Percentiles rank a stretch among this genome's conserved stretches.
These are phyloP conservation scores for Parambassis ranga DNA, from an alignment of 2,797 vertebrate species.

Conservation along the genomic window DNA sequence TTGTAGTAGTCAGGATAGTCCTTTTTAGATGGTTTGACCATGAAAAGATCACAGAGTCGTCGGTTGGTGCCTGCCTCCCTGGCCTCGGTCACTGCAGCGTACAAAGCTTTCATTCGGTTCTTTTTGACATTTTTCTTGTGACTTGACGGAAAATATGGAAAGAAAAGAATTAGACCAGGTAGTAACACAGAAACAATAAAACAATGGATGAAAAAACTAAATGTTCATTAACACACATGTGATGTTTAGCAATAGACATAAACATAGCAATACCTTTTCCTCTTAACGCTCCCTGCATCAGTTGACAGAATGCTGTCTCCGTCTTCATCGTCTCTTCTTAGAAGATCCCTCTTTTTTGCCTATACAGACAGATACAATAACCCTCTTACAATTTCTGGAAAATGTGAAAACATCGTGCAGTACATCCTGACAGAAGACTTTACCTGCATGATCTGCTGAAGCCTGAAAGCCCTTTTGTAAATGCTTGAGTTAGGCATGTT, in stretches of 20 bases:
- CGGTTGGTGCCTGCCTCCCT: constrained; percentile 86
- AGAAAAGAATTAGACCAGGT: neutral
- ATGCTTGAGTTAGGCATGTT: constrained; percentile 98
- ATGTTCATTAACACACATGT: no score
- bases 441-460: constrained; percentile 98
- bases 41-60: constrained; percentile 95
- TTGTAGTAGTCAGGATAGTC: constrained; percentile 99
- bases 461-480: constrained; percentile 95
- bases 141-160: constrained; percentile 49
- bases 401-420: neutral
- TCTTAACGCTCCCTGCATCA: constrained; percentile 92
- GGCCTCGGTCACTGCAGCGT: constrained; percentile 89
- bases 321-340: constrained; percentile 92
- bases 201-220: neutral
- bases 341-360: constrained; percentile 93
- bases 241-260: neutral
- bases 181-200: neutral
- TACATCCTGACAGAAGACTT: neutral
- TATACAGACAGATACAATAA: constrained; percentile 54
- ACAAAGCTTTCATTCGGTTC: constrained; percentile 93
- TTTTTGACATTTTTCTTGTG: constrained; percentile 98
- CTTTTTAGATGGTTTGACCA: constrained; percentile 98
- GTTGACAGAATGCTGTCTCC: constrained; percentile 95
- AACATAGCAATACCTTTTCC: constrained; percentile 85
- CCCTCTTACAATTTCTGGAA: neutral